phyloP scores from a whole-genome alignment of 2,888 invertebrate species.

The Rhagium mordax region DNA sequence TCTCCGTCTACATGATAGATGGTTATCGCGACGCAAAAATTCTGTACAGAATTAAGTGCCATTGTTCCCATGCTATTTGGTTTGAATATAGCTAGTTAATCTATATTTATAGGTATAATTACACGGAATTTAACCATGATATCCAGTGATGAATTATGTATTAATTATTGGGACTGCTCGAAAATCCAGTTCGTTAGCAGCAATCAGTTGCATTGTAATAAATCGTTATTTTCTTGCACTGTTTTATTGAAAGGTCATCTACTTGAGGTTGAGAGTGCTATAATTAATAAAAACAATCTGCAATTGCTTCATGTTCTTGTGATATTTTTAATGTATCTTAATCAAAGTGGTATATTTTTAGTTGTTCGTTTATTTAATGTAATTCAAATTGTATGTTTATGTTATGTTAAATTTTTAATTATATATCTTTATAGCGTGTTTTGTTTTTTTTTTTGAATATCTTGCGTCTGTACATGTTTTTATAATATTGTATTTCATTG shows the following conservation, averaged over 20 bases:
- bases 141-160: background rate
- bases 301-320: background rate
- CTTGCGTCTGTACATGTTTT: too few relatives aligned
- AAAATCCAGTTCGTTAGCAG: constrained; percentile 2
- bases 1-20: too few relatives aligned
- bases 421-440: too few relatives aligned
- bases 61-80: too few relatives aligned
- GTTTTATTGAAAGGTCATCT: constrained; percentile 2
- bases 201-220: background rate
- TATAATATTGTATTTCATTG: too few relatives aligned
- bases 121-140: background rate
- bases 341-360: background rate
- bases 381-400: too few relatives aligned
- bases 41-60: too few relatives aligned
- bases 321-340: background rate
- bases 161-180: background rate
- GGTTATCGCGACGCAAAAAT: too few relatives aligned
- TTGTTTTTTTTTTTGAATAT: too few relatives aligned
- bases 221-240: constrained; percentile 1
- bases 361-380: background rate
- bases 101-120: too few relatives aligned
- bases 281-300: constrained; percentile 6
- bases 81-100: too few relatives aligned
- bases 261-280: background rate
- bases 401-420: too few relatives aligned